A percentile compares a stretch with the other conserved stretches of the same genome.
These are phyloP conservation scores for Ascidia mentula DNA, from an alignment of 23 tunicate species.

Conservation along the genomic window DNA sequence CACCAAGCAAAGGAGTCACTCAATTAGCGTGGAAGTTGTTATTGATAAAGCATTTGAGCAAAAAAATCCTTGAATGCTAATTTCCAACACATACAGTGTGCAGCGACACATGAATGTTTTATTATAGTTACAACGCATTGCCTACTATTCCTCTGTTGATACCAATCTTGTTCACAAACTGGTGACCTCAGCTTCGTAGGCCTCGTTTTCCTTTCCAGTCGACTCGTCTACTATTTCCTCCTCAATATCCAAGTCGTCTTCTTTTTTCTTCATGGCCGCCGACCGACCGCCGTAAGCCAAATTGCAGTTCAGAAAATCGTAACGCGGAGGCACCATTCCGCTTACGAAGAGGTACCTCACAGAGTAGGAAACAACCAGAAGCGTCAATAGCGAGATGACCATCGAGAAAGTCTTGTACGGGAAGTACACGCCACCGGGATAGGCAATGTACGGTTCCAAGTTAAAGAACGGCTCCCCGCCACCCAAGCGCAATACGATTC, in stretches of 20 bases:
- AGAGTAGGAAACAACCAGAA: slow-evolving; percentile 20
- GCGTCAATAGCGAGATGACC: slow-evolving; percentile 29
- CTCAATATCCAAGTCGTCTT: neutral
- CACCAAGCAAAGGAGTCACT: no score
- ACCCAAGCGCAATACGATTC: slow-evolving; percentile 64
- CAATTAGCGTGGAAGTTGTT: no score
- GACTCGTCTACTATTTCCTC: neutral
- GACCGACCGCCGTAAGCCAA: slow-evolving; percentile 36
- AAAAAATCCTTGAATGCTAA: no score
- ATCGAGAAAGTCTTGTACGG: slow-evolving; percentile 69
- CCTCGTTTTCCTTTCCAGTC: neutral
- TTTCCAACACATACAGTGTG: no score
- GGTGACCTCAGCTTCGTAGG: neutral
- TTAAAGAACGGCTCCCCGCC: slow-evolving; percentile 71
- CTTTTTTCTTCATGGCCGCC: neutral
- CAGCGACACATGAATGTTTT: no score
- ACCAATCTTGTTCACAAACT: no score
- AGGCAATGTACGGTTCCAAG: slow-evolving; percentile 27
- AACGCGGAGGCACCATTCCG: slow-evolving; percentile 16
- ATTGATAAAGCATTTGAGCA: no score
- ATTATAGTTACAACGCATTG: no score
- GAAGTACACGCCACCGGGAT: slow-evolving; percentile 37
- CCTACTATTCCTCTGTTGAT: no score
- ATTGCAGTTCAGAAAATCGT: slow-evolving; percentile 33
- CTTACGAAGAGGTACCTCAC: slow-evolving; percentile 18